phyloP scores from a whole-genome alignment of 1,140 invertebrate species.

The Drosophila kohkoa region DNA sequence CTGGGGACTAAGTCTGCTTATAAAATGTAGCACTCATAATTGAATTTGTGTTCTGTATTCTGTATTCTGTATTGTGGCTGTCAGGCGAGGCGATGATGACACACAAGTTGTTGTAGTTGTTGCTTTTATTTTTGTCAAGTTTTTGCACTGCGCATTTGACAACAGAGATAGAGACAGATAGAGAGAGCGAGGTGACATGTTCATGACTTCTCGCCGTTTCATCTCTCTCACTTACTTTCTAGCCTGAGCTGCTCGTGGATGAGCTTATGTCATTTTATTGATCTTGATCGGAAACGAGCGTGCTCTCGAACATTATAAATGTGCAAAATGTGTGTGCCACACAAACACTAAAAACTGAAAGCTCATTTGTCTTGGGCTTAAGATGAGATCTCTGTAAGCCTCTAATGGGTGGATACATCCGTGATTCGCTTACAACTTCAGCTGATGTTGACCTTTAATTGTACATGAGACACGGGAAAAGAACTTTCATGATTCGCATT shows the following conservation, averaged over 20 bases:
- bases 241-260: constrained; percentile 38
- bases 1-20: constrained; percentile 16
- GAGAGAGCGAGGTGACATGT: constrained; percentile 20
- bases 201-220: constrained; percentile 42
- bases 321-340: constrained; percentile 35
- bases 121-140: constrained; percentile 49
- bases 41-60: constrained; percentile 46
- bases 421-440: constrained; percentile 18
- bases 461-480: constrained; percentile 12
- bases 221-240: constrained; percentile 41
- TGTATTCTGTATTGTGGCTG: constrained; percentile 18
- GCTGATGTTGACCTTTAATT: constrained; percentile 32
- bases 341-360: constrained; percentile 45
- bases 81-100: constrained; percentile 37
- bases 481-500: constrained; percentile 17
- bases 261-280: constrained; percentile 82
- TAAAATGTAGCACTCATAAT: constrained; percentile 51
- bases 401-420: constrained; percentile 54
- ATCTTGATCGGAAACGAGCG: constrained; percentile 67
- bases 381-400: constrained; percentile 55
- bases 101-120: constrained; percentile 24
- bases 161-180: constrained; percentile 6
- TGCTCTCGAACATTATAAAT: constrained; percentile 24
- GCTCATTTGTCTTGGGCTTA: constrained; percentile 69
- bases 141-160: constrained; percentile 71